A percentile compares a stretch with the other conserved stretches of the same genome.
Conservation (phyloP, 2,797 vertebrate species). For the Gobio occitaniae region DNA sequence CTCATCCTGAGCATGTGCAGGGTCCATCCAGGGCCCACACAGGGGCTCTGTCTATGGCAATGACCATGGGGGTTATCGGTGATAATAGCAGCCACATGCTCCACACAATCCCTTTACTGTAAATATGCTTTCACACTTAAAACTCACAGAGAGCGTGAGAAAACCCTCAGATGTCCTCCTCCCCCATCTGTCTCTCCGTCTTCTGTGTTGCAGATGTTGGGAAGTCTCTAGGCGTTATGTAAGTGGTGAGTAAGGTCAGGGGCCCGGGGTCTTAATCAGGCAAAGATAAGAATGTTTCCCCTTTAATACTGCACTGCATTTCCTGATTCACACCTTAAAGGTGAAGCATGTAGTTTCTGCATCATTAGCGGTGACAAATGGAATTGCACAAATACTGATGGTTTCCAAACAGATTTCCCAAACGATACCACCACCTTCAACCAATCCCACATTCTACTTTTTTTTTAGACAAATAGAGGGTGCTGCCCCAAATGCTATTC, state of each 20-base stretch:
- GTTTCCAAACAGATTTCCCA: not conserved
- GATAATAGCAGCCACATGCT: slow-evolving; percentile 80
- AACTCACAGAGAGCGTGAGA: slow-evolving; percentile 58
- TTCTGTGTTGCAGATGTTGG: slow-evolving; percentile 53
- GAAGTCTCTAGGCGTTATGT: slow-evolving; percentile 45
- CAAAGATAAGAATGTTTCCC: slow-evolving; percentile 36
- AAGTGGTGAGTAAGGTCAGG: slow-evolving; percentile 57
- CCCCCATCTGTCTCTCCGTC: slow-evolving; percentile 41
- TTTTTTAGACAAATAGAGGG: too few relatives aligned
- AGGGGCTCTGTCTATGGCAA: slow-evolving; percentile 60
- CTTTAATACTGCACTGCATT: not conserved
- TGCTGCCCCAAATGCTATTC: too few relatives aligned
- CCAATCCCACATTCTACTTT: not conserved
- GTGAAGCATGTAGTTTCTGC: not conserved
- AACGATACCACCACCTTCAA: not conserved
- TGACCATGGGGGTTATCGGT: slow-evolving; percentile 67
- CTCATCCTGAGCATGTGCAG: slow-evolving; percentile 14
- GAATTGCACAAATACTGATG: not conserved
- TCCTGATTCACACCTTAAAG: not conserved
- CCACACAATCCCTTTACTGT: slow-evolving; percentile 67
- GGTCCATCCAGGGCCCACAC: slow-evolving; percentile 41
- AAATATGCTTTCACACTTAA: slow-evolving; percentile 64
- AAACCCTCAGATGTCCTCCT: slow-evolving; percentile 40
- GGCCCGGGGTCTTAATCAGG: slow-evolving; percentile 49
- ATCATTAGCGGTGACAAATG: not conserved